Base-by-base conservation (phyloP, 1,140 invertebrate genomes). In the Zaprionus lachaisei region DNA sequence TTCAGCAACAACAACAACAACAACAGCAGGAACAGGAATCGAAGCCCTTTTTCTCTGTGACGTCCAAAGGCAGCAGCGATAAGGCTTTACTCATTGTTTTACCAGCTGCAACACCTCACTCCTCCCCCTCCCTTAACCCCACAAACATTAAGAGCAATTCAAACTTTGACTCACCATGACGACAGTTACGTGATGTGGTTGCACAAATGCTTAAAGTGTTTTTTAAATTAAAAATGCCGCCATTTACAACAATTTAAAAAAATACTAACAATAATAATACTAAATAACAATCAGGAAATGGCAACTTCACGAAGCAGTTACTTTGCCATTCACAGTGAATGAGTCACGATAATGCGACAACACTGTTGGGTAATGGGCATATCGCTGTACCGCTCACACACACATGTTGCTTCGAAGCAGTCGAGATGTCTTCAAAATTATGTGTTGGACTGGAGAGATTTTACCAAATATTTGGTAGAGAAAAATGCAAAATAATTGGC, bases 401-500 rank as follows among this genome's bases (percentile, higher is more conserved):
- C 64, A 73, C 71, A 28, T 73, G 71, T 61, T 68, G 55, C 44
- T n/a, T 5, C 1, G 20, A 14, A 5, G 9, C 55, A 20, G 22
- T 1, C 11, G 1, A 37, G 0, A 17, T 38, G 65, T 17, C 22
- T 15, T 51, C 31, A 24, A 41, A n/a, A 44, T 24, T 37, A 51
- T 12, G 37, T n/a, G 69, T 28, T 24, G 51, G 70, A 44, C 94
- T 94, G 94, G 68, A 86, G 28, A 74, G 85, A 24, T 94, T 94
- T 65, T 28, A 78, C 5, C 81, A 89, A 60, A 28, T 94, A 60
- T 94, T 94, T 74, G 80, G 81, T 2, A 85, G 91, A 62, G 68
- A 72, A 22, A 91, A 80, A 89, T 94, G 93, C 80, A 93, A 94
- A 62, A 91, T 97, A 51, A 95, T 97, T 89, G 96, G 96, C 71